A percentile compares a stretch with the other conserved stretches of the same genome.
These are phyloP conservation scores for Pteruthius melanotis DNA, from an alignment of 2,113 vertebrate genomes.

Conservation along the genomic window DNA sequence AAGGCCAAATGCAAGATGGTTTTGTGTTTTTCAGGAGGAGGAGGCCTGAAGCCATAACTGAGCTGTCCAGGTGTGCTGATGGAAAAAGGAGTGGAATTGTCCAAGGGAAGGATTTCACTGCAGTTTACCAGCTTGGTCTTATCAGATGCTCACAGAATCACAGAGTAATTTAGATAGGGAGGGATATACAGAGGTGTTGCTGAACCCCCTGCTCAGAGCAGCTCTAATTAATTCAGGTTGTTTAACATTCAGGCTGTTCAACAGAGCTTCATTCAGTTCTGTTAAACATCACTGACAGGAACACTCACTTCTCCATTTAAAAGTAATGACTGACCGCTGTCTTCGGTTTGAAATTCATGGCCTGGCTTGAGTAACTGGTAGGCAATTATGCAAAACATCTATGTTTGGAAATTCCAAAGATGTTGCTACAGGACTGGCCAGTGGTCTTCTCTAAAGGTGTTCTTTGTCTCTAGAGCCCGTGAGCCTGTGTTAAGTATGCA, in stretches of 20 bases:
- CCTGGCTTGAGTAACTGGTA: not conserved
- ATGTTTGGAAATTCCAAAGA: not conserved
- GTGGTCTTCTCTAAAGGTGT: not conserved
- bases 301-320: not conserved
- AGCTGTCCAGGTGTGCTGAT: not conserved
- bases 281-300: not conserved
- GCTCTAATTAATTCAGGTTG: not conserved
- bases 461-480: not conserved
- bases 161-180: not conserved
- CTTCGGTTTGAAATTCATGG: not conserved
- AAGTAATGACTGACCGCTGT: not conserved
- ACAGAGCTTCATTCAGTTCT: not conserved
- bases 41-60: not conserved
- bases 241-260: not conserved
- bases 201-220: not conserved
- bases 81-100: not conserved
- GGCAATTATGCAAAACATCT: not conserved
- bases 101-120: not conserved
- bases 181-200: not conserved
- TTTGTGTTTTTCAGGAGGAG: not conserved
- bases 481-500: not conserved
- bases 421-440: not conserved
- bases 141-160: not conserved
- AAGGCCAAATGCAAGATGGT: not conserved
- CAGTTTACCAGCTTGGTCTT: not conserved